A percentile compares a stretch with the other conserved stretches of the same genome.
Evolutionary conservation across 2,888 invertebrate species (phyloP).

Genomic region (Ephialtes manifestator): DNA sequence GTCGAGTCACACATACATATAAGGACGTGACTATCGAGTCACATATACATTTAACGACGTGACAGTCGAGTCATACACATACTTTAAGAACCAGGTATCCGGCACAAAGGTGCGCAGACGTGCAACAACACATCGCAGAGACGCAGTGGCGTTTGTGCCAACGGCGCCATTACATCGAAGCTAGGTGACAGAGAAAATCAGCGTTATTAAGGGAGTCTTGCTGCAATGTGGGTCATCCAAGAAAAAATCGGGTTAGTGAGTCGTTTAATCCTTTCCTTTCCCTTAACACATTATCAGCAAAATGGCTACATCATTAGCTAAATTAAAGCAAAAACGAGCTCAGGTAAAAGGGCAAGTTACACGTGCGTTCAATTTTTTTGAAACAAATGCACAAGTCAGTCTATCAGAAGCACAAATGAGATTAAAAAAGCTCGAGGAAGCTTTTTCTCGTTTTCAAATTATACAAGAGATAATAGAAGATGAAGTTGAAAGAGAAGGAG

Average conservation of each 20-base stretch:
- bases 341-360: slow-evolving; percentile 42
- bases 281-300: slow-evolving; percentile 24
- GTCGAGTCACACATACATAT: too few relatives aligned
- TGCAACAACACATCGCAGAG: too few relatives aligned
- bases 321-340: slow-evolving; percentile 45
- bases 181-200: slow-evolving; percentile 13
- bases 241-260: slow-evolving; percentile 49
- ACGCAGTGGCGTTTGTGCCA: too few relatives aligned
- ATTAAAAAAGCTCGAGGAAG: not conserved
- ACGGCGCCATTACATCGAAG: too few relatives aligned
- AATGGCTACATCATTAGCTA: slow-evolving; percentile 36
- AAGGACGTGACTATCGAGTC: not conserved
- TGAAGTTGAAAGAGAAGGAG: not conserved
- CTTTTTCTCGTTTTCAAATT: slow-evolving; percentile 41
- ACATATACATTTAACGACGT: not conserved
- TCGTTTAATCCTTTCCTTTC: slow-evolving; percentile 46
- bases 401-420: not conserved
- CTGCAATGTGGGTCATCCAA: slow-evolving; percentile 46
- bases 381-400: slow-evolving; percentile 15
- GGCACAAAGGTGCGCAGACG: too few relatives aligned
- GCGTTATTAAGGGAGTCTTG: slow-evolving; percentile 25
- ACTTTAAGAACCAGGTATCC: not conserved
- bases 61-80: not conserved
- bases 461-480: slow-evolving; percentile 25
- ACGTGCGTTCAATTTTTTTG: slow-evolving; percentile 30